Conservation (phyloP, 1,140 invertebrate species). For the Drosophila bocqueti region DNA sequence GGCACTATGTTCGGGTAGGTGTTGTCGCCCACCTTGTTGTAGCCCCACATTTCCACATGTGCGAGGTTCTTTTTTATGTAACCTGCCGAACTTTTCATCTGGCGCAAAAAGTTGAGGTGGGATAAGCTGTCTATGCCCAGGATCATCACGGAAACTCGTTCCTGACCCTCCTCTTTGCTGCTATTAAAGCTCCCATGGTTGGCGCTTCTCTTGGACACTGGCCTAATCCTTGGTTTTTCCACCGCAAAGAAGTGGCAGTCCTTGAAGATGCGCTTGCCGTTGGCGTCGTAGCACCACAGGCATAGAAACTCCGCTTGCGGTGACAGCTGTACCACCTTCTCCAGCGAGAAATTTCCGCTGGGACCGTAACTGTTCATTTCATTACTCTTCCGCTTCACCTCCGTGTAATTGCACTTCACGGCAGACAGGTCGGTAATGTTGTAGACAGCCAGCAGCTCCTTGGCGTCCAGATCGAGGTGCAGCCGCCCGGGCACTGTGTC, state of each 20-base stretch:
- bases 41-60: constrained; percentile 90
- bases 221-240: constrained; percentile 78
- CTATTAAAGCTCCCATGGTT: constrained; percentile 29
- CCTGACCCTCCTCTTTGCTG: constrained; percentile 13
- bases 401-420: constrained; percentile 88
- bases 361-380: constrained; percentile 79
- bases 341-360: constrained; percentile 71
- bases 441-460: constrained; percentile 87
- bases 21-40: constrained; percentile 93
- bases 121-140: constrained; percentile 95
- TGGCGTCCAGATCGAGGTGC: constrained; percentile 88
- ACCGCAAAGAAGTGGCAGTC: constrained; percentile 90
- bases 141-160: constrained; percentile 88
- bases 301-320: constrained; percentile 87
- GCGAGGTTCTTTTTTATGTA: constrained; percentile 87
- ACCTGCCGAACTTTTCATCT: constrained; percentile 90
- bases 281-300: constrained; percentile 86
- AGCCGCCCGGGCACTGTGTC: constrained; percentile 71
- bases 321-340: constrained; percentile 81
- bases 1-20: constrained; percentile 93
- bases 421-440: constrained; percentile 85
- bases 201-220: background rate
- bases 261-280: constrained; percentile 86
- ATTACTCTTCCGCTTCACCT: constrained; percentile 87
- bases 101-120: constrained; percentile 92